These are phyloP conservation scores for Plumapathes pennacea DNA, from an alignment of 92 coral and sea anemone species.

Conservation along the genomic window DNA sequence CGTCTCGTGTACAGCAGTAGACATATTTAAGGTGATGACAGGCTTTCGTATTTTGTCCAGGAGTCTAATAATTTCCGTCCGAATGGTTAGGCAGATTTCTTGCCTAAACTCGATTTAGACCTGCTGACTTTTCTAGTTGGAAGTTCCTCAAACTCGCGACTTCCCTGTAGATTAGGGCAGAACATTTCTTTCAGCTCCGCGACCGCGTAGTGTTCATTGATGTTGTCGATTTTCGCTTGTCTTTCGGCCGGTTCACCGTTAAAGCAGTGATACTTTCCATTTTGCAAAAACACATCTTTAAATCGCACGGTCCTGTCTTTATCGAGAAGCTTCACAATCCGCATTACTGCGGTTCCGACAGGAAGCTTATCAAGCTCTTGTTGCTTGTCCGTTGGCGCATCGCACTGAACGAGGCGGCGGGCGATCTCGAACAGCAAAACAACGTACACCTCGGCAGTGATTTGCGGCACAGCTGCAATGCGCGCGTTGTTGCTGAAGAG, in stretches of 20 bases:
- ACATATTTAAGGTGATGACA: no score
- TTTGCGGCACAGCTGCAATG: background rate
- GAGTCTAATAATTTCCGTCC: no score
- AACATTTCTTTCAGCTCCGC: background rate
- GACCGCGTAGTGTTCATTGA: constrained; percentile 6
- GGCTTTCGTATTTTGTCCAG: no score
- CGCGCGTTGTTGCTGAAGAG: background rate
- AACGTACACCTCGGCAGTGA: constrained; percentile 5
- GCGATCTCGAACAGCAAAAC: constrained; percentile 34
- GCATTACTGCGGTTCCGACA: constrained; percentile 19
- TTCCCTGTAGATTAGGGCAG: no score
- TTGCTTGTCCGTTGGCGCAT: constrained; percentile 1
- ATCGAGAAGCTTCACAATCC: background rate
- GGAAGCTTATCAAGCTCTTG: constrained; percentile 15
- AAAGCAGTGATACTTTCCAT: constrained; percentile 9
- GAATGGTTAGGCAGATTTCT: no score
- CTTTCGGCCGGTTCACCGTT: background rate
- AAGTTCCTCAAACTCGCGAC: no score
- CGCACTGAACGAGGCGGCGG: background rate
- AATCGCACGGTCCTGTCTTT: background rate
- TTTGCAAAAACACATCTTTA: background rate
- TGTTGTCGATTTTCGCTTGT: background rate
- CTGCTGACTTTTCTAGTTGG: no score
- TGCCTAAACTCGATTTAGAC: no score
- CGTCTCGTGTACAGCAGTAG: no score